Evolutionary conservation across 2,113 vertebrate genomes (phyloP).

Genomic region (Gallinago paraguaiae): DNA sequence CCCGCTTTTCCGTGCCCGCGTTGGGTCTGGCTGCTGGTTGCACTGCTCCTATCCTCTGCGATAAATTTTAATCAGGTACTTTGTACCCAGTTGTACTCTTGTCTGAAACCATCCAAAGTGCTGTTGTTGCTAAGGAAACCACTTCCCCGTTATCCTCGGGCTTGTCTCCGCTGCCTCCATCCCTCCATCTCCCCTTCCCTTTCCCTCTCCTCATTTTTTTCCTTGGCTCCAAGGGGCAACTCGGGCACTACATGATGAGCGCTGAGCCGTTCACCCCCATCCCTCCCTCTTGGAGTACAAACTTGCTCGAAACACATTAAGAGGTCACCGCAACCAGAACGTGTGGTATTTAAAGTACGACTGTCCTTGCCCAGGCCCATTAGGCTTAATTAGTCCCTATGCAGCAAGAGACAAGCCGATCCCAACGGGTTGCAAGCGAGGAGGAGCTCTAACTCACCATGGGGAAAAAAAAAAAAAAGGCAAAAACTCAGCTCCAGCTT

Average conservation of each 20-base stretch:
- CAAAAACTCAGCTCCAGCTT: background rate
- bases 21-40: conserved; percentile 22
- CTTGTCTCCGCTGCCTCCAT: background rate
- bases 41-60: background rate
- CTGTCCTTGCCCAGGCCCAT: background rate
- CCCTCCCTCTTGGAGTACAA: background rate
- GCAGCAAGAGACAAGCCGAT: background rate
- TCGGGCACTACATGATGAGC: background rate
- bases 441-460: background rate
- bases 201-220: background rate
- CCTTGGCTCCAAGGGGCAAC: background rate
- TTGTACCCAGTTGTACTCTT: conserved; percentile 67
- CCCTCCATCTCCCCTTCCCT: background rate
- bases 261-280: background rate
- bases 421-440: background rate
- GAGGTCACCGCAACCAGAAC: background rate
- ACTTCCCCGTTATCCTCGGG: conserved; percentile 42
- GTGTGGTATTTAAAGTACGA: background rate
- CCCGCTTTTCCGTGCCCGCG: background rate
- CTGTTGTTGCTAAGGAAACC: conserved; percentile 64
- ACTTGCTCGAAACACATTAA: background rate
- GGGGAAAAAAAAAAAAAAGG: background rate
- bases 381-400: background rate
- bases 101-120: conserved; percentile 67
- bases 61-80: conserved; percentile 78